Evolutionary conservation across 2,888 invertebrate species (phyloP).

Genomic region (Podabrus alpinus): DNA sequence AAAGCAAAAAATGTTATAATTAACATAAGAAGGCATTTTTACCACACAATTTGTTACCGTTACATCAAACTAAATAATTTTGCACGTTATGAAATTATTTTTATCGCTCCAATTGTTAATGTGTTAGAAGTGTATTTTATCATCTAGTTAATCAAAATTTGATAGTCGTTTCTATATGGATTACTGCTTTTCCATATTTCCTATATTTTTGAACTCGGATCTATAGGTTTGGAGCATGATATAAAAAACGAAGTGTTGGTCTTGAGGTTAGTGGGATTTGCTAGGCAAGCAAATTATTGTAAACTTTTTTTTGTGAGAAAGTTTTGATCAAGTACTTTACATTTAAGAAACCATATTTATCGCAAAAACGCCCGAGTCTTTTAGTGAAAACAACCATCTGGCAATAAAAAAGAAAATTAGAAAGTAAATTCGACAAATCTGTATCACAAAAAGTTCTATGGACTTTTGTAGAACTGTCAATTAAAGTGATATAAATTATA

Average conservation of each 20-base stretch:
- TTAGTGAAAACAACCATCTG: background rate
- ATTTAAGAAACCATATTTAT: background rate
- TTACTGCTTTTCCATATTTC: no score
- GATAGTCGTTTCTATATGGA: background rate
- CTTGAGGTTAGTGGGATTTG: background rate
- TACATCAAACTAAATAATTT: background rate
- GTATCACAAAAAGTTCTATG: background rate
- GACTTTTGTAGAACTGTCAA: background rate
- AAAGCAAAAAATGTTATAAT: background rate
- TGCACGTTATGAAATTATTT: background rate
- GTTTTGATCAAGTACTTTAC: background rate
- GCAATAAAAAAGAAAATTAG: background rate
- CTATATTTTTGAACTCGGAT: no score
- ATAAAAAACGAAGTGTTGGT: background rate
- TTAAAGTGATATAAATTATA: background rate
- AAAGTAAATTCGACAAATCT: background rate
- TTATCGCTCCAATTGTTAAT: background rate
- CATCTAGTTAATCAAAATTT: background rate
- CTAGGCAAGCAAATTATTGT: background rate
- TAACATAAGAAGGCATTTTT: background rate
- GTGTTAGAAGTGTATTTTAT: background rate
- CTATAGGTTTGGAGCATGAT: no score
- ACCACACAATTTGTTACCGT: background rate
- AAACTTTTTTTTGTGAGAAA: background rate
- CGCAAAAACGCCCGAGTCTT: background rate